phyloP scores from a whole-genome alignment of 2,113 vertebrate genomes.

The Condylura cristata region DNA sequence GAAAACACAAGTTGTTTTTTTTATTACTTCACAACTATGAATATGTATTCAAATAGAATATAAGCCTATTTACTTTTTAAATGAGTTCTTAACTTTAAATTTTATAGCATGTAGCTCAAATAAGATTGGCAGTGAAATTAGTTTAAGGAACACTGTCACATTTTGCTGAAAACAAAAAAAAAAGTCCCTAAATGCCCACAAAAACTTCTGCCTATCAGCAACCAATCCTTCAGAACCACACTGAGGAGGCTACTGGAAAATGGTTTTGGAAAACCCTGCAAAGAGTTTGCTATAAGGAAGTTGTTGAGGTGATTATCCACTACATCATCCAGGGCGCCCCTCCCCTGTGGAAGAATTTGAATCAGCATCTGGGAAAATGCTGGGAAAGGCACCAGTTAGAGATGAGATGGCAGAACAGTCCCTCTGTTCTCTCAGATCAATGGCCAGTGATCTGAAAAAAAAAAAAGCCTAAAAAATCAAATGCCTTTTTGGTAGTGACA shows the following conservation, averaged over 20 bases:
- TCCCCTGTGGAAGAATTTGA: neutral
- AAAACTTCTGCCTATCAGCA: neutral
- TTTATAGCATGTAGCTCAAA: neutral
- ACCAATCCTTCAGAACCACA: neutral
- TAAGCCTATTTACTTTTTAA: neutral
- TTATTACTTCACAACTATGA: neutral
- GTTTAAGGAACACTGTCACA: neutral
- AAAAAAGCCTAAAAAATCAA: too few relatives aligned
- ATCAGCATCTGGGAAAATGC: neutral
- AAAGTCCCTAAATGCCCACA: neutral
- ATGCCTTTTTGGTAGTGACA: too few relatives aligned
- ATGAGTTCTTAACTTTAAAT: neutral
- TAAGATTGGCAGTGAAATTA: neutral
- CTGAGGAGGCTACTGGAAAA: neutral
- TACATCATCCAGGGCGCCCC: neutral
- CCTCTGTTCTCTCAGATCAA: too few relatives aligned
- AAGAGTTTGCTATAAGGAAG: neutral
- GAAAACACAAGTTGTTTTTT: neutral
- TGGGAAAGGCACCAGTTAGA: neutral
- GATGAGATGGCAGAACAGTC: too few relatives aligned
- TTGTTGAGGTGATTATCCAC: neutral
- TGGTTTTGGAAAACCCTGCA: neutral
- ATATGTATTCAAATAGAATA: neutral
- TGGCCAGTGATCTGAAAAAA: too few relatives aligned
- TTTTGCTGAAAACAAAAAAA: constrained; percentile 15